Conservation (phyloP, 2,888 invertebrate species). For the Epirrhoe tristata region DNA sequence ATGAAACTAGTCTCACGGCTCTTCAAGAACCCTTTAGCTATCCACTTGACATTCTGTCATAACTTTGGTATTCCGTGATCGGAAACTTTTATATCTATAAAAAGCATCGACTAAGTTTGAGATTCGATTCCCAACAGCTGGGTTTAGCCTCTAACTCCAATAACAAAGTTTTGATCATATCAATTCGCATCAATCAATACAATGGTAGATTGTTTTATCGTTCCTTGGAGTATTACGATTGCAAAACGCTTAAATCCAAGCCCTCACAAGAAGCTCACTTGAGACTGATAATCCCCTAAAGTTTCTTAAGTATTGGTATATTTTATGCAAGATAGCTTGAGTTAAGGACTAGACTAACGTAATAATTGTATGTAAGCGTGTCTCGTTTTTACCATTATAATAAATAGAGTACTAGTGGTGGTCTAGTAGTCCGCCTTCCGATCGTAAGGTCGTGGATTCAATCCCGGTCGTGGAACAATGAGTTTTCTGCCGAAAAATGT, state of each 20-base stretch:
- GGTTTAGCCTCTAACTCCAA: slow-evolving; percentile 47
- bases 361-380: no score
- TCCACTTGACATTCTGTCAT: slow-evolving; percentile 44
- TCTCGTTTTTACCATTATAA: no score
- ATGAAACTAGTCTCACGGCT: not conserved
- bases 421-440: no score
- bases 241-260: slow-evolving; percentile 24
- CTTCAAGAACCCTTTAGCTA: slow-evolving; percentile 22
- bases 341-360: no score
- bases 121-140: slow-evolving; percentile 51
- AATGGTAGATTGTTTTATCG: slow-evolving; percentile 54
- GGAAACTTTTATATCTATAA: slow-evolving; percentile 46
- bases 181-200: slow-evolving; percentile 61
- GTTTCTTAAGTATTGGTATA: not conserved
- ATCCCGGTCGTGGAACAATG: no score
- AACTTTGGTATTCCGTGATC: slow-evolving; percentile 42
- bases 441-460: no score
- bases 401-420: no score
- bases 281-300: not conserved
- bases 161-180: slow-evolving; percentile 61
- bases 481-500: no score
- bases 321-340: not conserved
- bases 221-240: slow-evolving; percentile 38
- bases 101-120: slow-evolving; percentile 52
- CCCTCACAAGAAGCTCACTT: slow-evolving; percentile 15